These are phyloP conservation scores for Amazona vittata DNA, from an alignment of 2,113 vertebrate genomes.

Conservation along the genomic window DNA sequence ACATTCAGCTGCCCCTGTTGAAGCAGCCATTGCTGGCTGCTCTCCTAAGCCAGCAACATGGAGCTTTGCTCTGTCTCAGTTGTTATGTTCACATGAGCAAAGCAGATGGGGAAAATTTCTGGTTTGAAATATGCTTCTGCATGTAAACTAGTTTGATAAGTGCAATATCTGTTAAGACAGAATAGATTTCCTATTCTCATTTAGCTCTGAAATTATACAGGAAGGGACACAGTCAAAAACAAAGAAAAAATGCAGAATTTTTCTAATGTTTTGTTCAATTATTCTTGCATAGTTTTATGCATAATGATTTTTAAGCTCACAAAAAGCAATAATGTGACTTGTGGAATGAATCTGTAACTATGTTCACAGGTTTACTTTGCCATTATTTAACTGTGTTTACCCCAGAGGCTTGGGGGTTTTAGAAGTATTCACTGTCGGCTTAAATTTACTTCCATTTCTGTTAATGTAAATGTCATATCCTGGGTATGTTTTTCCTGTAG, in stretches of 20 bases:
- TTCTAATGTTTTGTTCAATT: not conserved
- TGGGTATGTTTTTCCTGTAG: not conserved
- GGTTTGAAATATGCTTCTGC: not conserved
- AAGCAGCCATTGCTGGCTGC: not conserved
- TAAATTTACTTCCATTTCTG: not conserved
- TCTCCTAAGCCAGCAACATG: rapidly evolving
- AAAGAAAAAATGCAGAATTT: not conserved
- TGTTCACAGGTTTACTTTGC: not conserved
- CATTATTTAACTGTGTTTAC: not conserved
- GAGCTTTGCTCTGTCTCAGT: not conserved
- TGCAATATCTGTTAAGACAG: not conserved
- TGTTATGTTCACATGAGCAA: not conserved
- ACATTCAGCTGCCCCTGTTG: not conserved
- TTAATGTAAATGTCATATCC: not conserved
- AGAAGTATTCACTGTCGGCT: not conserved
- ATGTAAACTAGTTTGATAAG: not conserved
- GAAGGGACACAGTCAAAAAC: not conserved
- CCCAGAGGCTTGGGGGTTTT: not conserved
- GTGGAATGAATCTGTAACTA: not conserved
- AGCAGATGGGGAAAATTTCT: not conserved
- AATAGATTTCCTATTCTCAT: not conserved
- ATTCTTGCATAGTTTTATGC: not conserved
- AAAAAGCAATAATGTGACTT: not conserved
- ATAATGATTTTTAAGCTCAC: not conserved
- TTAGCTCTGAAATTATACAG: not conserved